Base-by-base conservation (phyloP, 2,888 invertebrate species). In the Drosophila lacicola region DNA sequence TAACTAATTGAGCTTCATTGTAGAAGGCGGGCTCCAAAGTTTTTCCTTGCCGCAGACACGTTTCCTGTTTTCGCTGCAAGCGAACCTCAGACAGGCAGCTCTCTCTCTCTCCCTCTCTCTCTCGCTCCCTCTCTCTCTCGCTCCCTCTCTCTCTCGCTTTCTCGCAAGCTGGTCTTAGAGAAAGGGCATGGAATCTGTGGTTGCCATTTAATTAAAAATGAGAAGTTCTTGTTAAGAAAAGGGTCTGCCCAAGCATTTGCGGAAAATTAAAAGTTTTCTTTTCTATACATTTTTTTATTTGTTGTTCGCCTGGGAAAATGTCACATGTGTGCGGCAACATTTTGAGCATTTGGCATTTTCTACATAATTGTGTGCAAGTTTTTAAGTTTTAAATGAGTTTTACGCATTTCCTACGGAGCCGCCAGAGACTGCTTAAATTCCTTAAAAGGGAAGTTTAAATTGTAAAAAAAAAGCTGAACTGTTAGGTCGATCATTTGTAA, bases 1-100 rank as follows among this genome's bases (percentile, higher is more conserved):
- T 84, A 84, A 87, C 83, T 83, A 83, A 83, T 83, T 83, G 83
- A 83, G 87, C 85, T 79, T 82, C 78, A 79, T 77, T 82, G 82
- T 77, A 75, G 71, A 65, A 68, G 84, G 84, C 73, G 69, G 75
- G 56, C 25, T 46, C 46, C 41, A 25, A 75, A 75, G 58, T 17
- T 44, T 74, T 63, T 46, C 17, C 34, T 45, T 61, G 77, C 75
- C 72, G 61, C 84, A 77, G 70, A 72, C 70, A 74, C 67, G 67
- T 72, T 74, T 72, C 74, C 78, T 83, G 76, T 73, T 65, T 73
- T 65, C 54, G 42, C 36, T 64, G 50, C 60, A 53, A 42, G 45
- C 45, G 44, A 29, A 29, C 44, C 21, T n/a, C 33, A 45, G 56
- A 44, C 47, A 41, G 44, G 41, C 39, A 21, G 41, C 41, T 41